Evolutionary conservation across 2,888 invertebrate species (phyloP).

Genomic region (Himalopsyche japonica): DNA sequence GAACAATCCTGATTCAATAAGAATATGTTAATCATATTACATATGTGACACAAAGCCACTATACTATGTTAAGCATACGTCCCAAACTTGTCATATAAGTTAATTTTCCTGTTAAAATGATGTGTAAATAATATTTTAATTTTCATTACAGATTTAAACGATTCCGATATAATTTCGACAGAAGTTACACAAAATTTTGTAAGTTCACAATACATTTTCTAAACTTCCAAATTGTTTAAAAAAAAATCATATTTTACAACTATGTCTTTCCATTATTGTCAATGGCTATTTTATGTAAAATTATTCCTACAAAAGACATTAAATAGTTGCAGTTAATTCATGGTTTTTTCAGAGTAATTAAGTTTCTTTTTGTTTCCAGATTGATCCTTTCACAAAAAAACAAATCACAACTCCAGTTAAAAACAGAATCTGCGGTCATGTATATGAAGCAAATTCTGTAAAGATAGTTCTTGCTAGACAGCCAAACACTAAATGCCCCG

Average conservation of each 20-base stretch:
- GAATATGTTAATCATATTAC: too few species aligned
- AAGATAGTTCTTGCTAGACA: background rate
- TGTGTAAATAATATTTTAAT: background rate
- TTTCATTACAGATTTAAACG: background rate
- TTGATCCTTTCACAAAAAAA: slow-evolving; percentile 22
- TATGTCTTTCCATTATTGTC: too few species aligned
- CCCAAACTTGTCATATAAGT: too few species aligned
- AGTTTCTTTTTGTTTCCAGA: background rate
- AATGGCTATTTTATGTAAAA: too few species aligned
- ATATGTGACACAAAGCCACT: too few species aligned
- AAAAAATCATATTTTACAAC: too few species aligned
- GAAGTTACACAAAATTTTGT: slow-evolving; percentile 6
- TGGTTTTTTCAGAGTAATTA: background rate
- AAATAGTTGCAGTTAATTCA: too few species aligned
- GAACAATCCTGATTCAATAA: too few species aligned
- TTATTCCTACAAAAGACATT: too few species aligned
- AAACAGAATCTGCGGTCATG: slow-evolving; percentile 20
- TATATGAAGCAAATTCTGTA: slow-evolving; percentile 9
- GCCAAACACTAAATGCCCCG: background rate
- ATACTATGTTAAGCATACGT: too few species aligned
- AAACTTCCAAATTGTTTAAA: too few species aligned
- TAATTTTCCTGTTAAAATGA: too few species aligned
- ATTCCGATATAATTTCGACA: slow-evolving; percentile 12
- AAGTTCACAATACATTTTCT: background rate
- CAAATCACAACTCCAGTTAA: slow-evolving; percentile 15